Base-by-base conservation (phyloP, 2,888 invertebrate species). In the Mesochorus sp. region DNA sequence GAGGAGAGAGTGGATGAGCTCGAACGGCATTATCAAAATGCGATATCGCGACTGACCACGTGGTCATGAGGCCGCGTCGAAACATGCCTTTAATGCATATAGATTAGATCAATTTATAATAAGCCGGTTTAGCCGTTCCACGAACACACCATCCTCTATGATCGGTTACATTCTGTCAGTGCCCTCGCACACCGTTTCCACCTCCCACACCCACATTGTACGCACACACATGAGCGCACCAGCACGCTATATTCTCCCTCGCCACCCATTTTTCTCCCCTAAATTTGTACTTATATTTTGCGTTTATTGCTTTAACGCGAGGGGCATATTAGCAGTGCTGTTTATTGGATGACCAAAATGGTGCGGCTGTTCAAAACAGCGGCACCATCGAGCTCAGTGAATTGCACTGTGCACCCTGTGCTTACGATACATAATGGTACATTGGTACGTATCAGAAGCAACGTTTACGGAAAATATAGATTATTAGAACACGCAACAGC, bases 21-120 rank as follows among this genome's bases (percentile, higher is more conserved):
- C 70, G 64, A 68, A 73, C 59, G 81, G 86, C 86, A 89, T 89
- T 89, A 90, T 90, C 88, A 88, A 88, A 89, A 89, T 86, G 87
- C 86, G 88, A 88, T 90, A 89, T 89, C 88, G 84, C 80, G 57
- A 71, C 81, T 79, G 81, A 74, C 82, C 86, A 82, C 84, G 86
- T 82, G 84, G 83, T 39, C 31, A 49, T 42, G 78, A 80, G 51
- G 44, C 79, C 80, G 61, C 57, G 44, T 73, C 73, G 73, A 66
- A 73, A 73, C 73, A 67, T 51, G 74, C 66, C 66, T 74, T 74
- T 74, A 67, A 74, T 67, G 72, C 89, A 89, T 89, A 90, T 86
- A 89, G 89, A 90, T 90, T 89, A 89, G 88, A 88, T 90, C 87
- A 89, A 90, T 89, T 88, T 88, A 87, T 88, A 89, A 88, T 89